phyloP scores from a whole-genome alignment of 2,797 vertebrate species.

The Taeniopygia guttata region DNA sequence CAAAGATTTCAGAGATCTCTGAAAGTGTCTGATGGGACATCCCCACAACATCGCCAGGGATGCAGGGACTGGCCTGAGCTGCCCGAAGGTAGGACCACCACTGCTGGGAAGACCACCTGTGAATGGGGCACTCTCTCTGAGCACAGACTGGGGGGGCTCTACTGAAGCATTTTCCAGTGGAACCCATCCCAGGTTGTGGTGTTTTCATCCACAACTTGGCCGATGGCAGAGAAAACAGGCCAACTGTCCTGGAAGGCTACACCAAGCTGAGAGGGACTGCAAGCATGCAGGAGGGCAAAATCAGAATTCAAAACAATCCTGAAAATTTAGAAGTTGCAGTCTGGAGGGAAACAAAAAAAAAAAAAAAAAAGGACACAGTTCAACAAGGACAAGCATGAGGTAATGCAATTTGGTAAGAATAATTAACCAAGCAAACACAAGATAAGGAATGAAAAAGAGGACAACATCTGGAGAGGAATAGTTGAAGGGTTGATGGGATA shows the following conservation, averaged over 20 bases:
- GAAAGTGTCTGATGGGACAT: neutral
- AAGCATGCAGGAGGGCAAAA: neutral
- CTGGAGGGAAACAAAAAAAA: neutral
- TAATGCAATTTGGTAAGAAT: slow-evolving; percentile 14
- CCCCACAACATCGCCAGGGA: neutral
- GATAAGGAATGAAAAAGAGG: neutral
- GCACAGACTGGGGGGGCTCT: neutral
- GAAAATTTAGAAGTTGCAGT: neutral
- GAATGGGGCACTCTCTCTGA: neutral
- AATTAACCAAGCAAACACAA: slow-evolving; percentile 15
- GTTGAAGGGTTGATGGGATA: neutral
- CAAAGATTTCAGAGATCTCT: neutral
- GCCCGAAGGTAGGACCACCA: neutral
- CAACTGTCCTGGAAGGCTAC: neutral
- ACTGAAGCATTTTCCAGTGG: neutral
- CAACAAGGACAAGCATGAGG: neutral
- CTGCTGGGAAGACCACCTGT: neutral
- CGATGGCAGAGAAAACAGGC: neutral
- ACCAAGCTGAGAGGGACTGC: neutral
- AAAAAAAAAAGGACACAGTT: neutral
- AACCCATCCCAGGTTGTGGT: neutral
- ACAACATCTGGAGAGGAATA: neutral
- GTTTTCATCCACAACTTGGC: neutral
- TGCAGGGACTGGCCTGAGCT: neutral
- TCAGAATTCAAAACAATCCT: neutral